Evolutionary conservation across 2,797 vertebrate genomes (phyloP).

Genomic region (Megalops cyprinoides): DNA sequence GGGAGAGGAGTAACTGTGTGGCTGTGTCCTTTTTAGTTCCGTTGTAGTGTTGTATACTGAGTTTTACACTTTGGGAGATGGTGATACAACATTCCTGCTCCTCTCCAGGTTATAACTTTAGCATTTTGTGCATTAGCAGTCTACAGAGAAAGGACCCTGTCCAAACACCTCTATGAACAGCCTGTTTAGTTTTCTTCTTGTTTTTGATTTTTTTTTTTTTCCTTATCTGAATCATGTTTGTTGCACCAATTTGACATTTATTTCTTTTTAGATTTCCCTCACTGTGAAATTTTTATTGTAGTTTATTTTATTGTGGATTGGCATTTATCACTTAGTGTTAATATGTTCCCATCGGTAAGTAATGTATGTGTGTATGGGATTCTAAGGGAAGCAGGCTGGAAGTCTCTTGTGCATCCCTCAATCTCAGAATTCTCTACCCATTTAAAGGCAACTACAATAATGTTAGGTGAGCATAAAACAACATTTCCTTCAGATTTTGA

Average conservation of each 20-base stretch:
- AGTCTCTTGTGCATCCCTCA: not conserved
- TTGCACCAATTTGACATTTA: not conserved
- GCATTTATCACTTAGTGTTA: not conserved
- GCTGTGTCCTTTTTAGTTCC: not conserved
- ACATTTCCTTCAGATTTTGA: not conserved
- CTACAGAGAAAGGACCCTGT: not conserved
- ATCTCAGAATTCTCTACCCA: not conserved
- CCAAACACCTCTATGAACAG: not conserved
- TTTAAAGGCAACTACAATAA: not conserved
- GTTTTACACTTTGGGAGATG: conserved; percentile 15
- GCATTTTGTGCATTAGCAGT: conserved; percentile 6
- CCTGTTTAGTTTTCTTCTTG: not conserved
- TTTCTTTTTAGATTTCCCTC: not conserved
- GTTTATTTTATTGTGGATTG: not conserved
- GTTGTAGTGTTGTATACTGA: conserved; percentile 28
- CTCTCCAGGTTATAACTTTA: conserved; percentile 17
- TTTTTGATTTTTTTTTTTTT: not conserved
- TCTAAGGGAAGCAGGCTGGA: not conserved
- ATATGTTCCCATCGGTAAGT: not conserved
- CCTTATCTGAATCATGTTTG: not conserved
- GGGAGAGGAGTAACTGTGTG: not conserved
- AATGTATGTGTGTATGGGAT: not conserved
- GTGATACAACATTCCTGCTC: conserved; percentile 8
- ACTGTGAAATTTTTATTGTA: not conserved
- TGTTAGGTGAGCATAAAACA: not conserved